Evolutionary conservation across 2,888 invertebrate genomes (phyloP).

Genomic region (Eilema depressum): DNA sequence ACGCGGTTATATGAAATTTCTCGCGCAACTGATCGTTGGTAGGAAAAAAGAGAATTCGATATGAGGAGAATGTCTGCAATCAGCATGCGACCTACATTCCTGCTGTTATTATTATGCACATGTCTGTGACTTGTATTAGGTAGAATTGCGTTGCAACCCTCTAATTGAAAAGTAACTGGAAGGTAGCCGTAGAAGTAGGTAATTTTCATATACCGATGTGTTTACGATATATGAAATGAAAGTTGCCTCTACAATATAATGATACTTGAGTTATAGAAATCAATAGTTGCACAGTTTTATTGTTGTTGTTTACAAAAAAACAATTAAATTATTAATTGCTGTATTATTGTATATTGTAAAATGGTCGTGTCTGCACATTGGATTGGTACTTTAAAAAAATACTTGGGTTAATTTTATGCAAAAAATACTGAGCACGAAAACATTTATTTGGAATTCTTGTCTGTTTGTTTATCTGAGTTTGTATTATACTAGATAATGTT

Average conservation of each 20-base stretch:
- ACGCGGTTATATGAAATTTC: conserved; percentile 84
- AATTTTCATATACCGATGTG: neutral
- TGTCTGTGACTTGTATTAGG: conserved; percentile 58
- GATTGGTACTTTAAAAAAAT: no score
- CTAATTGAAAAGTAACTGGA: conserved; percentile 55
- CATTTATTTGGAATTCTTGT: no score
- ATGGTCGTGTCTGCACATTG: no score
- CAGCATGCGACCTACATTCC: conserved; percentile 84
- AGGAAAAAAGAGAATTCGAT: conserved; percentile 85
- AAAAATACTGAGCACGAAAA: no score
- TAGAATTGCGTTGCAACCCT: conserved; percentile 50
- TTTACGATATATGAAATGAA: neutral
- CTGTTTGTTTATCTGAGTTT: no score
- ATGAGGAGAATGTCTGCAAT: conserved; percentile 83
- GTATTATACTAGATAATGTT: no score
- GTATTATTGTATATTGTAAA: no score
- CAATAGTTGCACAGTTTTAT: neutral
- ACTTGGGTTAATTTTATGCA: no score
- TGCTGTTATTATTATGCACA: conserved; percentile 71
- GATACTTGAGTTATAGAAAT: neutral
- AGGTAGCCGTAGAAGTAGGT: conserved; percentile 26
- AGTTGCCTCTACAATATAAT: neutral
- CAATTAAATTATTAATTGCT: no score
- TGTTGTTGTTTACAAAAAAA: neutral
- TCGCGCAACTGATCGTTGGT: conserved; percentile 78